Evolutionary conservation across 2,888 invertebrate species (phyloP).

Genomic region (Hipparchia semele): DNA sequence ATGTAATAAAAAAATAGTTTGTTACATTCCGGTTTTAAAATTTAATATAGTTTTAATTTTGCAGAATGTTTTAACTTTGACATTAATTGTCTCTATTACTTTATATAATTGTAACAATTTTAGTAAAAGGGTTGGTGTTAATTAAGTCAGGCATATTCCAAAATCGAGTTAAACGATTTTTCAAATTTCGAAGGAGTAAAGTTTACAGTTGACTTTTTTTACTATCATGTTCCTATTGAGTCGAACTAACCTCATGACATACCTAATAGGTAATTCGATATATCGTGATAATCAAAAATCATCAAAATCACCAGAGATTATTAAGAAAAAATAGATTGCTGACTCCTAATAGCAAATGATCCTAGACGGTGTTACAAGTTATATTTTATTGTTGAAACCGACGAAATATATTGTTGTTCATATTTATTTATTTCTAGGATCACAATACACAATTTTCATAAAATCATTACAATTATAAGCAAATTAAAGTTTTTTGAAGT

Average conservation of each 20-base stretch:
- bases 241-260: not conserved
- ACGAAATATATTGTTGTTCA: no score
- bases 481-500: no score
- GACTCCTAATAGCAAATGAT: no score
- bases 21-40: constrained; percentile 16
- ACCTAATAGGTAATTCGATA: not conserved
- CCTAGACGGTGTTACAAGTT: no score
- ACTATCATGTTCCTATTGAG: not conserved
- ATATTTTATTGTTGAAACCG: no score
- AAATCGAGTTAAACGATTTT: not conserved
- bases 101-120: not conserved
- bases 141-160: constrained; percentile 3
- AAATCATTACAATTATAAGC: no score
- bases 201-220: not conserved
- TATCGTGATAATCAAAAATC: not conserved
- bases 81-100: not conserved
- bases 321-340: no score
- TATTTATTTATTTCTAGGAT: no score
- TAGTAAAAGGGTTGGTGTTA: constrained; percentile 13
- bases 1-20: constrained; percentile 19
- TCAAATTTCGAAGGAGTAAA: not conserved
- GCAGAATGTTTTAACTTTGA: not conserved
- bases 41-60: constrained; percentile 10
- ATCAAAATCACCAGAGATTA: not conserved
- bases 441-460: no score